These are phyloP conservation scores for Aplysina aerophoba DNA, from an alignment of 37 sponge, comb jelly and placozoan species.

Conservation along the genomic window DNA sequence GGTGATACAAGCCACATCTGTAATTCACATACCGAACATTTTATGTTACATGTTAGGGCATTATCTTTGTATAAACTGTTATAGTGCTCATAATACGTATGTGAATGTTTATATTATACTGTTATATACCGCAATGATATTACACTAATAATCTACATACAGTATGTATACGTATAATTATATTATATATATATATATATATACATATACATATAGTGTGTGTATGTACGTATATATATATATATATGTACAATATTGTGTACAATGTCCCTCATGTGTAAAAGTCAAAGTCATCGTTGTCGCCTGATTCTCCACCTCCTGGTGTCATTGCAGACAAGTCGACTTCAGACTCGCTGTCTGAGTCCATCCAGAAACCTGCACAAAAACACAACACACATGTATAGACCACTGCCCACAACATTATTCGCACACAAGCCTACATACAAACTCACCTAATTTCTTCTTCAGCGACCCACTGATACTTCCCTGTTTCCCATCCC, in stretches of 20 bases:
- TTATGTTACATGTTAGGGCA: no score
- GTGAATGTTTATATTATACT: not conserved
- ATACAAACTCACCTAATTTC: not conserved
- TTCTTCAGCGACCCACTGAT: constrained; percentile 13
- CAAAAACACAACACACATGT: not conserved
- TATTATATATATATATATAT: not conserved
- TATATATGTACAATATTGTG: not conserved
- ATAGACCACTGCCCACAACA: no score
- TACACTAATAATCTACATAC: not conserved
- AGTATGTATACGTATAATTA: not conserved
- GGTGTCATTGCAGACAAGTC: not conserved
- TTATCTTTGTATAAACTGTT: no score
- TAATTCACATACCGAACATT: no score
- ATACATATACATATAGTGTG: not conserved
- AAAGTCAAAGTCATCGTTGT: constrained; percentile 10
- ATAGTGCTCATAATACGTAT: no score
- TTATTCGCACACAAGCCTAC: not conserved
- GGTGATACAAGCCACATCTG: no score
- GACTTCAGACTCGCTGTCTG: constrained; percentile 12
- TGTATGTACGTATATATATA: not conserved
- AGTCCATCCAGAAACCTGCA: constrained; percentile 15
- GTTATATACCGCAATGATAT: not conserved
- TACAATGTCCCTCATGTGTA: not conserved
- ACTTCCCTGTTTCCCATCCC: not conserved
- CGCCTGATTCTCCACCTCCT: not conserved